Conservation (phyloP, 2,797 vertebrate genomes). For the Hirundo rustica region DNA sequence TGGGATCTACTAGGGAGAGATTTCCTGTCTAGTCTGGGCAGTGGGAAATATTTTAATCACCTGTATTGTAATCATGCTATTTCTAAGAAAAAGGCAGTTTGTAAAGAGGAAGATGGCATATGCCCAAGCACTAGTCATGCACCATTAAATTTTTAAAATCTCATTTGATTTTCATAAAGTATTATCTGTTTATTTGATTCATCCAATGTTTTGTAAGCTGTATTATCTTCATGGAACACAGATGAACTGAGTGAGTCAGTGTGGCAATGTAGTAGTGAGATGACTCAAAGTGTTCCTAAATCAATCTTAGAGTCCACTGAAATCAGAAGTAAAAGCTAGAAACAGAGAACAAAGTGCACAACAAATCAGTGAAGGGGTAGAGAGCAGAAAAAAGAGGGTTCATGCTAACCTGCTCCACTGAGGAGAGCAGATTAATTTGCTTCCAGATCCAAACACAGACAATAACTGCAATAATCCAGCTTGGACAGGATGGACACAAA, state of each 20-base stretch:
- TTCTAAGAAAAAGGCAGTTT: background rate
- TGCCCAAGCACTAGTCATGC: background rate
- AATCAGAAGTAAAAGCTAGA: background rate
- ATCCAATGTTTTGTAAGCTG: background rate
- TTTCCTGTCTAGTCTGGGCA: background rate
- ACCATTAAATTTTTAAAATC: background rate
- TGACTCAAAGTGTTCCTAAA: background rate
- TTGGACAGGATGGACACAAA: background rate
- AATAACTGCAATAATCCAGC: background rate
- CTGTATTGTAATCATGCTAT: background rate
- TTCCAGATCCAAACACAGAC: background rate
- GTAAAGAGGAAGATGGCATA: background rate
- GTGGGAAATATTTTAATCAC: background rate
- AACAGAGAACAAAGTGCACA: background rate
- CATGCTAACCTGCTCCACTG: background rate
- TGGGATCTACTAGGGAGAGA: background rate
- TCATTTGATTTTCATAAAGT: background rate
- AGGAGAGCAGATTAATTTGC: background rate
- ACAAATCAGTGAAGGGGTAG: background rate
- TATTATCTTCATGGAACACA: background rate
- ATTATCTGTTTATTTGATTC: slow-evolving; percentile 11
- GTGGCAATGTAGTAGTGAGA: background rate
- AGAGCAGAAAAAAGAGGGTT: background rate
- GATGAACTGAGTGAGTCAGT: slow-evolving; percentile 1
- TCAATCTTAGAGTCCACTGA: background rate